These are phyloP conservation scores for Onychostruthus taczanowskii DNA, from an alignment of 2,113 vertebrate genomes.

Conservation along the genomic window DNA sequence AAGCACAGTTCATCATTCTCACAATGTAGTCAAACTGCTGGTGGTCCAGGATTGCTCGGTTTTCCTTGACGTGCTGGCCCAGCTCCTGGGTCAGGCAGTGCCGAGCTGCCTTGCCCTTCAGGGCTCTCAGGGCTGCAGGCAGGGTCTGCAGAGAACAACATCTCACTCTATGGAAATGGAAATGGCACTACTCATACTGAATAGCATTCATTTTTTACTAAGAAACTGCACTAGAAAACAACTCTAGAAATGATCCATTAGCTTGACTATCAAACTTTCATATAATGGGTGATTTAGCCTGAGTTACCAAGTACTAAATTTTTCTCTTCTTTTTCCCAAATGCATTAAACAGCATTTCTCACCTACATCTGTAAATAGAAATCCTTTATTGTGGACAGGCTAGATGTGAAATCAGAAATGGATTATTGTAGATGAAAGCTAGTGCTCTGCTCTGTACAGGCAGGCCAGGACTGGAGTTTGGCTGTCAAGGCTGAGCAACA, in stretches of 20 bases:
- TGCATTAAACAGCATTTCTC: neutral
- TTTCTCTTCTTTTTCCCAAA: neutral
- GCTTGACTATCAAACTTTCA: neutral
- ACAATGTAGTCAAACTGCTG: constrained; percentile 96
- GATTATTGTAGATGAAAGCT: neutral
- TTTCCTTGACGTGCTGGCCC: constrained; percentile 90
- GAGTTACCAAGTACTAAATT: neutral
- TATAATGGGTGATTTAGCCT: neutral
- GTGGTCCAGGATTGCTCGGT: constrained; percentile 93
- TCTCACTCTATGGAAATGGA: neutral
- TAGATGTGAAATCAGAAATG: neutral
- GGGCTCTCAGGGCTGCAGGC: constrained; percentile 91
- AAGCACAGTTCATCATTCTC: constrained; percentile 96
- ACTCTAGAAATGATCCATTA: neutral
- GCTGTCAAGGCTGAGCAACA: neutral
- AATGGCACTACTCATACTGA: neutral
- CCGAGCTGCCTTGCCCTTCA: constrained; percentile 93
- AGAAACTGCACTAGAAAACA: neutral
- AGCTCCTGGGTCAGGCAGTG: constrained; percentile 93
- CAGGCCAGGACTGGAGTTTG: neutral
- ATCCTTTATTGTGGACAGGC: neutral
- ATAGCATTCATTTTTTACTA: neutral
- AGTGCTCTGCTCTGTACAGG: neutral
- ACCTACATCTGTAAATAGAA: neutral
- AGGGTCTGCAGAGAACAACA: constrained; percentile 80